Conservation (phyloP, 92 coral and sea anemone genomes). For the Virgularia gustaviana region DNA sequence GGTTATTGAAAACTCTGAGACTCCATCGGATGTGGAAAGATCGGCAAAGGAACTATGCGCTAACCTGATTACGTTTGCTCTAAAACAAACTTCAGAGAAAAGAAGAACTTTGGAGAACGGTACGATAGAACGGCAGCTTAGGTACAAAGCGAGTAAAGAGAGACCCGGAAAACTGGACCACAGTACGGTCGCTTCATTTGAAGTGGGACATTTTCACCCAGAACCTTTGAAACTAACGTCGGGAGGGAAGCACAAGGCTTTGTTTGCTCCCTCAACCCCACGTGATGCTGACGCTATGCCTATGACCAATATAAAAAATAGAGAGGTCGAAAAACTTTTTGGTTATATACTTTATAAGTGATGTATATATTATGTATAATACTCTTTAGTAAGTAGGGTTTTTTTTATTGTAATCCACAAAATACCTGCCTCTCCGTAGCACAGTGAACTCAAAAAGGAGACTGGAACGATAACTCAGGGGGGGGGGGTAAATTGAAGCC, state of each 20-base stretch:
- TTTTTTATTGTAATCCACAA: no score
- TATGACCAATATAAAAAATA: no score
- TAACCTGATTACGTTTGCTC: conserved; percentile 74
- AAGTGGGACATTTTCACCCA: conserved; percentile 79
- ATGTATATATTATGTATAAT: not conserved
- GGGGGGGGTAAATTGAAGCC: no score
- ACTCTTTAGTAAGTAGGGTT: no score
- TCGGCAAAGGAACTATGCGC: conserved; percentile 89
- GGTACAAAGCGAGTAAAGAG: conserved; percentile 62
- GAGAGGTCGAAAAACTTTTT: no score
- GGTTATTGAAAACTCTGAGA: conserved; percentile 77
- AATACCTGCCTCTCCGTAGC: no score
- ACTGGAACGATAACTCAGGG: no score
- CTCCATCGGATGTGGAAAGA: conserved; percentile 58
- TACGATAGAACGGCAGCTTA: conserved; percentile 34
- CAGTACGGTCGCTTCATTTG: conserved; percentile 94
- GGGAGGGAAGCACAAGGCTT: conserved; percentile 27
- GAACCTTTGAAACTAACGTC: conserved; percentile 58
- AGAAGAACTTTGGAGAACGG: conserved; percentile 65
- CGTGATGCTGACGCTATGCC: no score
- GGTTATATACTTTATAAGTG: no score
- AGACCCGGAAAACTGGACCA: conserved; percentile 95
- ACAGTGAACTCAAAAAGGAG: no score
- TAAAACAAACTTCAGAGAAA: conserved; percentile 69
- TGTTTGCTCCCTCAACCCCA: not conserved